phyloP scores from a whole-genome alignment of 2,888 invertebrate genomes.

The Caenorhabditis panamensis region DNA sequence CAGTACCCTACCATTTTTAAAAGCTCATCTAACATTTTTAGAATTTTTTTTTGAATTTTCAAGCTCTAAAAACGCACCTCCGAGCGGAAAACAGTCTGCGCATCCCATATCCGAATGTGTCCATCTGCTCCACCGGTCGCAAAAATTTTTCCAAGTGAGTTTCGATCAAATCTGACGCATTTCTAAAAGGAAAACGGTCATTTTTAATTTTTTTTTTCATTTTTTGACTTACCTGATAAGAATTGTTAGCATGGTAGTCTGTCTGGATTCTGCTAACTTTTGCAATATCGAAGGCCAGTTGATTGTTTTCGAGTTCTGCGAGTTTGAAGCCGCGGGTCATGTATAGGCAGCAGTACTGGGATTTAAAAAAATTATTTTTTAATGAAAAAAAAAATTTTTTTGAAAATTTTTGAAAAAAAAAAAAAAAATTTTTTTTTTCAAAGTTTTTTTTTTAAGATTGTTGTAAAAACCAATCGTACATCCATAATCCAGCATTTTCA shows the following conservation, averaged over 20 bases:
- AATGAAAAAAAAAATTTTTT: background rate
- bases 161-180: constrained; percentile 75
- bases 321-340: constrained; percentile 71
- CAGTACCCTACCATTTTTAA: too few relatives aligned
- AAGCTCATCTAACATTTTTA: too few relatives aligned
- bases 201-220: constrained; percentile 5
- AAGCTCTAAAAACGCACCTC: constrained; percentile 15
- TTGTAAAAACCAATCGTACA: too few relatives aligned
- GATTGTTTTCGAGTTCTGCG: constrained; percentile 33
- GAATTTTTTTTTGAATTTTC: background rate
- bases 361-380: constrained; percentile 17
- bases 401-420: background rate
- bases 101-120: constrained; percentile 75
- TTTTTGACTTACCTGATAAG: constrained; percentile 60
- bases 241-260: constrained; percentile 46
- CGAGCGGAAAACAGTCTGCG: constrained; percentile 33
- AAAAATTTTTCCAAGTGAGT: constrained; percentile 63
- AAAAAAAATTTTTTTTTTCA: too few relatives aligned
- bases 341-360: constrained; percentile 72
- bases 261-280: constrained; percentile 54
- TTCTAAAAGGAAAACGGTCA: constrained; percentile 60
- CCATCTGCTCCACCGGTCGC: constrained; percentile 79
- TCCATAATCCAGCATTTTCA: too few relatives aligned
- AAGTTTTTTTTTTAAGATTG: background rate
- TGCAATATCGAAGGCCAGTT: constrained; percentile 59